phyloP scores from a whole-genome alignment of 2,797 vertebrate genomes.

The Fringilla coelebs region DNA sequence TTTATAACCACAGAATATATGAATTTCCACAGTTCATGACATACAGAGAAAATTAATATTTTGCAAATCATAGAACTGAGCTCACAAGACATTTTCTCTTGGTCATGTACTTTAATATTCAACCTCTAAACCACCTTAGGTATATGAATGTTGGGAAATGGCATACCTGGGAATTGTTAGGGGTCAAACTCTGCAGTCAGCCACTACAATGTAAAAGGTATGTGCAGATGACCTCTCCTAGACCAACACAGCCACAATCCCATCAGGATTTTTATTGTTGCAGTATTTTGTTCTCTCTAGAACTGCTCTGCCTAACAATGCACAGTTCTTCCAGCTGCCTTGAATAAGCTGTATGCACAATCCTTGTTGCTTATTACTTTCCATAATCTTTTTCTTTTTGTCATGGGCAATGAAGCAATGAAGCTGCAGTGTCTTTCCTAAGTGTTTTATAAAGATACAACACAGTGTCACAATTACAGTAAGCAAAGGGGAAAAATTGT shows the following conservation, averaged over 20 bases:
- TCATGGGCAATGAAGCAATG: neutral
- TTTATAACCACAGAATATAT: neutral
- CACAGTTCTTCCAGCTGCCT: neutral
- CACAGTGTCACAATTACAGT: neutral
- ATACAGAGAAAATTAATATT: neutral
- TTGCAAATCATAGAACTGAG: neutral
- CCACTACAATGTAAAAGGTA: neutral
- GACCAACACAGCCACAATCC: neutral
- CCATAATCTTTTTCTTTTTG: neutral
- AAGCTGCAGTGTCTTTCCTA: neutral
- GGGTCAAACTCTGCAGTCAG: neutral
- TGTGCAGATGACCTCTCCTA: neutral
- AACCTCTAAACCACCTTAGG: neutral
- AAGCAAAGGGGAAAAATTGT: neutral
- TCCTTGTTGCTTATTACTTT: neutral
- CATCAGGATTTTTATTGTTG: neutral
- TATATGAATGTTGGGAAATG: neutral
- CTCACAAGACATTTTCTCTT: neutral
- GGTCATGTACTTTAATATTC: neutral
- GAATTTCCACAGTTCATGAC: neutral
- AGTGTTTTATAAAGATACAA: neutral
- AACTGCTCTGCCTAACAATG: neutral
- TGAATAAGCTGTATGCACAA: neutral
- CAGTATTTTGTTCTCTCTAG: neutral
- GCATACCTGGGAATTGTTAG: neutral